A percentile compares a stretch with the other conserved stretches of the same genome.
These are phyloP conservation scores for Lichenostomus cassidix DNA, from an alignment of 2,113 vertebrate species.

Conservation along the genomic window DNA sequence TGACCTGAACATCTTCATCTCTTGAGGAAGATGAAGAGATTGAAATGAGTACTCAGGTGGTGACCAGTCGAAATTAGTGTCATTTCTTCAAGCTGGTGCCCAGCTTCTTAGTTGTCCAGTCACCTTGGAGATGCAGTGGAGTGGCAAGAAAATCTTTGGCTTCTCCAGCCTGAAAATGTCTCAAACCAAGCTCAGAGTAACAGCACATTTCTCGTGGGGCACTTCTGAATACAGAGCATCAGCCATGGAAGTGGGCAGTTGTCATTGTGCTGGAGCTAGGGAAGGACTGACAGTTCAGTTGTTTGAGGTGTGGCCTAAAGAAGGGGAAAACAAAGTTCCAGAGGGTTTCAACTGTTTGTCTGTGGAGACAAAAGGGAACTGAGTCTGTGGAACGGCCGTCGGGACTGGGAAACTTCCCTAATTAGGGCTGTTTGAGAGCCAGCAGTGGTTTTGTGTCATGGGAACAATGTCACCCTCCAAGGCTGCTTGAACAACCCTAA, in stretches of 20 bases:
- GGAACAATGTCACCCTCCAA: background rate
- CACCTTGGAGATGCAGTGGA: background rate
- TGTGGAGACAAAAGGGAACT: conserved; percentile 1
- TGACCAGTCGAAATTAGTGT: background rate
- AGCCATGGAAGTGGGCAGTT: background rate
- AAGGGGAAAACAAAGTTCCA: conserved; percentile 18
- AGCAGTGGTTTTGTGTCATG: background rate
- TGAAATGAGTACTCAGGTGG: background rate
- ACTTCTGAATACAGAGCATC: background rate
- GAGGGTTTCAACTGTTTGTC: conserved; percentile 8
- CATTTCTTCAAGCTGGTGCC: background rate
- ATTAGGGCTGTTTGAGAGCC: conserved; percentile 15
- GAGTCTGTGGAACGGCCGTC: background rate
- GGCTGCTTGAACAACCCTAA: background rate
- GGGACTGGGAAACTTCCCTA: conserved; percentile 40
- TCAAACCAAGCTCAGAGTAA: background rate
- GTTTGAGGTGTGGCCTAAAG: conserved; percentile 12
- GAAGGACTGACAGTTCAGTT: background rate
- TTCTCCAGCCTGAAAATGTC: background rate
- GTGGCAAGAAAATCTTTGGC: background rate
- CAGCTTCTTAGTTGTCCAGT: background rate
- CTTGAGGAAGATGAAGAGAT: background rate
- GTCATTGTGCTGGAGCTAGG: conserved; percentile 16
- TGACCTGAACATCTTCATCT: background rate
- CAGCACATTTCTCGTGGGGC: background rate